Base-by-base conservation (phyloP, 1,140 invertebrate genomes). In the Physella acuta region DNA sequence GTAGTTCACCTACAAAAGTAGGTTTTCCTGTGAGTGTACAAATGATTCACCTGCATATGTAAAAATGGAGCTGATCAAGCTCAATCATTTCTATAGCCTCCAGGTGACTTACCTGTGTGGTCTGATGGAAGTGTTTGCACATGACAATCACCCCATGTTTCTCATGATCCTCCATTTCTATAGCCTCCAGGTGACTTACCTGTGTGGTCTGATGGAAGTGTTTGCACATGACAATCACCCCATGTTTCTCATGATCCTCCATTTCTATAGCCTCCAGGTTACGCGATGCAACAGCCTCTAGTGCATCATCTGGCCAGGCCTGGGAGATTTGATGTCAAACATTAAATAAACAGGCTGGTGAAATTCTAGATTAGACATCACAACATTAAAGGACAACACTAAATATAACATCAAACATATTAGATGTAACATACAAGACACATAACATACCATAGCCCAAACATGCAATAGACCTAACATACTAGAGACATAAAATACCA, bases 221-320 rank as follows among this genome's bases (percentile, higher is more conserved):
- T 86, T 93, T 91, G 79, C 92, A 95, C 76, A 93, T 89, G 0
- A 81, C 78, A 0, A 93, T 90, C 80, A 92, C 93, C 55, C 90
- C 85, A 36, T 85, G 70, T 82, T 91, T 92, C 2, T 93, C 87
- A 24, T 89, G 85, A 60, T 91, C 89, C 0, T 88, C 82, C 37
- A 85, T 73, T 36, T 88, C 86, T 1, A 95, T 86, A 68, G 91
- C 88, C 53, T 88, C 88, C 77, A 94, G 90, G 76, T 94, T 94
- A 81, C 91, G 90, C 30, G 89, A 87, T 1, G 94, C 95, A 17
- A 97, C 93, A 75, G 90, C 90, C 80, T 94, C 92, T 30, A 98
- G 82, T 0, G 94, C 94, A 85, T 97, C 94, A 52, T 92, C 89
- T 0, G 95, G 95, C 95, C 95, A 98, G 1, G 90, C 86, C 83